phyloP scores from a whole-genome alignment of 2,113 vertebrate genomes.

The Orientallactaga bullata region DNA sequence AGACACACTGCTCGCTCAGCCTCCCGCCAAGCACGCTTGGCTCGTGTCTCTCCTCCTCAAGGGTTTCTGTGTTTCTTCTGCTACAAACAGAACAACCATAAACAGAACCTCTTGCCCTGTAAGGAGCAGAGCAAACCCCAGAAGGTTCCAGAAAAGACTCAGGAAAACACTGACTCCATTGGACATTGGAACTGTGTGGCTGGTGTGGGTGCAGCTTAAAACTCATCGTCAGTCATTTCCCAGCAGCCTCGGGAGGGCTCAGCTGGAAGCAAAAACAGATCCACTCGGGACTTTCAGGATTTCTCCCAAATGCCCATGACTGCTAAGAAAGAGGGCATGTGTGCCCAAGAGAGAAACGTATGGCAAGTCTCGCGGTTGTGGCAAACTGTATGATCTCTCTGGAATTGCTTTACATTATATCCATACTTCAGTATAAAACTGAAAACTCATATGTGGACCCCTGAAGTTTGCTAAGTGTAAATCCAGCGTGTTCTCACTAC shows the following conservation, averaged over 20 bases:
- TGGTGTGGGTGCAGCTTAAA: neutral
- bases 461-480: neutral
- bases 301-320: neutral
- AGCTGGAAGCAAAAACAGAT: neutral
- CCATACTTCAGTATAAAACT: neutral
- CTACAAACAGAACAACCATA: constrained; percentile 27
- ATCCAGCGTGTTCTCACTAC: neutral
- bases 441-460: neutral
- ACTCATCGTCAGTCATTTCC: neutral
- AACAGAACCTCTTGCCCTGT: constrained; percentile 47
- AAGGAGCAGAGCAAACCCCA: constrained; percentile 13
- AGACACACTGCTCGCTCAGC: neutral
- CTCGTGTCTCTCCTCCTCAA: neutral
- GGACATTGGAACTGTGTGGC: neutral
- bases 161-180: neutral
- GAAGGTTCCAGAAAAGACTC: constrained; percentile 57
- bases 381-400: neutral
- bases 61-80: constrained; percentile 19
- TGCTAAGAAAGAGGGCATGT: accelerated
- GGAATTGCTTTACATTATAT: neutral
- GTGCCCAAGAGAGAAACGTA: neutral
- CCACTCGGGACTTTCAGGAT: neutral
- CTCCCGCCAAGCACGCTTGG: neutral
- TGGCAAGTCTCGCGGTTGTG: neutral
- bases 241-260: neutral